phyloP scores from a whole-genome alignment of 2,888 invertebrate genomes.

The Conchocele bisecta region DNA sequence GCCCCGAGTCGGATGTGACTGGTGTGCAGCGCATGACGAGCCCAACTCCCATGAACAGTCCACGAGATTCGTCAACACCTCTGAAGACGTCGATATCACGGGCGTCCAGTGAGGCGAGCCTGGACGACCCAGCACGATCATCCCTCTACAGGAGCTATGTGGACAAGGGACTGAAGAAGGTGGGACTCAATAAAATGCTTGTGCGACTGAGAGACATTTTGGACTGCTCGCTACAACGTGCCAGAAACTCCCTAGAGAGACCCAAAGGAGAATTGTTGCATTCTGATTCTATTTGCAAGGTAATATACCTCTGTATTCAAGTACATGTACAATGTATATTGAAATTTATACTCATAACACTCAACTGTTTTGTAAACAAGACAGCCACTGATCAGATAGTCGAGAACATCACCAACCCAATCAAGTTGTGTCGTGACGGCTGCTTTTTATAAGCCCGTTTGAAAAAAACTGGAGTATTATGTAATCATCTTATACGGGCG shows the following conservation, averaged over 20 bases:
- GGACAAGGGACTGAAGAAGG: slow-evolving; percentile 93
- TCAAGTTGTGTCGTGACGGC: too few relatives aligned
- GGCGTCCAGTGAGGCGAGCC: slow-evolving; percentile 76
- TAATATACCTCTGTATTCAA: too few relatives aligned
- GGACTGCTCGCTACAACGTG: slow-evolving; percentile 79
- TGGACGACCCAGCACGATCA: slow-evolving; percentile 69
- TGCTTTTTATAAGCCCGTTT: too few relatives aligned
- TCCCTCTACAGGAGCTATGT: slow-evolving; percentile 88
- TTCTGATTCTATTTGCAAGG: slow-evolving; percentile 14
- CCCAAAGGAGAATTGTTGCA: slow-evolving; percentile 41
- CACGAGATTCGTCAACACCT: slow-evolving; percentile 69
- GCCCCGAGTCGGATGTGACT: slow-evolving; percentile 19
- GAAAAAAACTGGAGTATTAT: too few relatives aligned
- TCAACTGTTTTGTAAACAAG: too few relatives aligned
- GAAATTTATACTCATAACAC: too few relatives aligned
- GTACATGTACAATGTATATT: too few relatives aligned
- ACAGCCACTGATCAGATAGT: too few relatives aligned
- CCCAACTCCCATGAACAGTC: slow-evolving; percentile 55
- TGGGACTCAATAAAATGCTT: slow-evolving; percentile 91
- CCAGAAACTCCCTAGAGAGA: slow-evolving; percentile 77
- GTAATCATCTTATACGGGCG: too few relatives aligned
- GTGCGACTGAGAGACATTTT: slow-evolving; percentile 87
- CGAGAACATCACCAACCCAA: too few relatives aligned
- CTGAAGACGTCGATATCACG: slow-evolving; percentile 67
- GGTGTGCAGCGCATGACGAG: slow-evolving; percentile 63